Percentiles rank a stretch among this genome's conserved stretches.
These are phyloP conservation scores for Siphamia tubifer DNA, from an alignment of 2,113 vertebrate species.

Conservation along the genomic window DNA sequence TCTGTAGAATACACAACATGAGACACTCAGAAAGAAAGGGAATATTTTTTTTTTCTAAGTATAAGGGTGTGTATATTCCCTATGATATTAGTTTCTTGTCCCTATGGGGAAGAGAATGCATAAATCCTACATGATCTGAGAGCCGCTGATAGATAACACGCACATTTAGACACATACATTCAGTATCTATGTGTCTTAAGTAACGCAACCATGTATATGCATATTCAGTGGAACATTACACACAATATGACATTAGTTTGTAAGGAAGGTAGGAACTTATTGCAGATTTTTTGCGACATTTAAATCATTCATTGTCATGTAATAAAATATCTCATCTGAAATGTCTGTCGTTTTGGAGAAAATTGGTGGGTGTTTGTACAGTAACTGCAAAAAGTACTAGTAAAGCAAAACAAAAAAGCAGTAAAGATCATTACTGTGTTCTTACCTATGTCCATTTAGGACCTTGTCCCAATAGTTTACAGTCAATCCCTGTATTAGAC, in stretches of 20 bases:
- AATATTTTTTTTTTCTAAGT: background rate
- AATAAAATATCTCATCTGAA: no score
- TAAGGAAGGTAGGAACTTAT: no score
- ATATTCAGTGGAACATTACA: slow-evolving; percentile 26
- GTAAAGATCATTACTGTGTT: no score
- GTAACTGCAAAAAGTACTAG: no score
- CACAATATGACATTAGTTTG: background rate
- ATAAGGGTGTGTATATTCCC: slow-evolving; percentile 7
- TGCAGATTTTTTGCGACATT: no score
- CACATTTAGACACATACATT: background rate
- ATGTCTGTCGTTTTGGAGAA: no score
- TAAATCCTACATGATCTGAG: slow-evolving; percentile 25
- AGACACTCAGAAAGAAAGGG: slow-evolving; percentile 18
- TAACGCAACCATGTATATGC: background rate
- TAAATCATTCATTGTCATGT: no score
- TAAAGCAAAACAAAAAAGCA: no score
- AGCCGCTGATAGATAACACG: background rate
- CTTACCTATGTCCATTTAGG: no score
- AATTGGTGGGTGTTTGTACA: no score
- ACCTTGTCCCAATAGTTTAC: no score
- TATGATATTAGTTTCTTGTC: slow-evolving; percentile 12
- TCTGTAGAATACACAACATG: slow-evolving; percentile 49
- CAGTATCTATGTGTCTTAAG: background rate
- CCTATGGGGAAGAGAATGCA: background rate
- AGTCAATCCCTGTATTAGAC: no score